Evolutionary conservation across 2,888 invertebrate species (phyloP).

Genomic region (Idaea biselata): DNA sequence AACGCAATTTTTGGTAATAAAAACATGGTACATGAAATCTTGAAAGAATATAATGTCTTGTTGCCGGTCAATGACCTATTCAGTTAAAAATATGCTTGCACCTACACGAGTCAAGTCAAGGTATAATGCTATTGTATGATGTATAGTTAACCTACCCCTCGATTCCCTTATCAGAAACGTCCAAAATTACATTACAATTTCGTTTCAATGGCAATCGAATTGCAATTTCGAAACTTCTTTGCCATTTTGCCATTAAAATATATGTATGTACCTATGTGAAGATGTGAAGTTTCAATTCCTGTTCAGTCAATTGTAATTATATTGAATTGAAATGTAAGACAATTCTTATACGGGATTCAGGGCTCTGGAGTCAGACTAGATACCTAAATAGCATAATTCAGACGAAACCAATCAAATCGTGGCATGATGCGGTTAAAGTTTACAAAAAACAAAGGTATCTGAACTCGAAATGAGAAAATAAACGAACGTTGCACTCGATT

Average conservation of each 20-base stretch:
- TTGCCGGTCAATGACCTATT: constrained; percentile 58
- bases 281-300: too few species aligned
- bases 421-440: neutral
- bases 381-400: neutral
- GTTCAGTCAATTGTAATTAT: too few species aligned
- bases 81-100: constrained; percentile 60
- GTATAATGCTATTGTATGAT: constrained; percentile 41
- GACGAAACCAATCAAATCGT: neutral
- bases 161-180: too few species aligned
- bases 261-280: too few species aligned
- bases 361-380: neutral
- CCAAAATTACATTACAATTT: too few species aligned
- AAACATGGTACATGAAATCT: constrained; percentile 37
- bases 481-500: neutral
- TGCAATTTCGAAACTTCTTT: too few species aligned
- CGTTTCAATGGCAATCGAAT: too few species aligned
- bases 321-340: too few species aligned
- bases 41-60: constrained; percentile 38
- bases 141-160: constrained; percentile 31
- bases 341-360: too few species aligned
- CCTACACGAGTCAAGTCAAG: constrained; percentile 69
- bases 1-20: constrained; percentile 28
- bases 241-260: too few species aligned
- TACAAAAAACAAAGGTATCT: neutral
- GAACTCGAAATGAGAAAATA: neutral